These are phyloP conservation scores for Isichthys henryi DNA, from an alignment of 2,113 vertebrate species.

Conservation along the genomic window DNA sequence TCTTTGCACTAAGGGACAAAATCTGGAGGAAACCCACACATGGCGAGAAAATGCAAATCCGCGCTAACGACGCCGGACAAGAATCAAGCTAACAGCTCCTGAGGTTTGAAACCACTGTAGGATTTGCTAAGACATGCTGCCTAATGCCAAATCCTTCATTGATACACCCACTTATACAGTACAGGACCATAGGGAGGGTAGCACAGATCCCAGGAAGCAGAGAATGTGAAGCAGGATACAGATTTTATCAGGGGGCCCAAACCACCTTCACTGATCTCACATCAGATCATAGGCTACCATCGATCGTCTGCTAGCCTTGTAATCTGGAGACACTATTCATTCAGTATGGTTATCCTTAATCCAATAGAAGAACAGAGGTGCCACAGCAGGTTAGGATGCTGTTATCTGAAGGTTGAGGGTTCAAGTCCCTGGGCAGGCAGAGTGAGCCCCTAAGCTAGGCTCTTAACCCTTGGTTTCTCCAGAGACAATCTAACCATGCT, in stretches of 20 bases:
- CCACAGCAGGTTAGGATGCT: background rate
- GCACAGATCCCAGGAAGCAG: background rate
- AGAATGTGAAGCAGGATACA: constrained; percentile 48
- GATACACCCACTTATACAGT: background rate
- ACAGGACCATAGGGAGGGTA: background rate
- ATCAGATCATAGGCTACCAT: constrained; percentile 48
- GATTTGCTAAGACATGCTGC: background rate
- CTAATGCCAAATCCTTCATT: background rate
- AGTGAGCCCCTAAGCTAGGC: too few species aligned
- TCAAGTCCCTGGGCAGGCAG: background rate
- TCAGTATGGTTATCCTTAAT: background rate
- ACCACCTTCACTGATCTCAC: constrained; percentile 90
- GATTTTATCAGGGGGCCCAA: constrained; percentile 84
- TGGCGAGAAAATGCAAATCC: background rate
- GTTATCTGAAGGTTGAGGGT: background rate
- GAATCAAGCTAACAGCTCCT: background rate
- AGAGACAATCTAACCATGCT: too few species aligned
- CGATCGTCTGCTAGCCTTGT: background rate
- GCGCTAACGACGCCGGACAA: background rate
- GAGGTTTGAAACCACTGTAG: background rate
- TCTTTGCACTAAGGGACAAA: background rate
- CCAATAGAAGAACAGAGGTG: background rate
- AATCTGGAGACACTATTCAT: background rate
- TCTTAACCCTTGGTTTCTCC: too few species aligned
- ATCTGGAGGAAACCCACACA: background rate